phyloP scores from a whole-genome alignment of 2,113 vertebrate species.

The Promerops cafer region DNA sequence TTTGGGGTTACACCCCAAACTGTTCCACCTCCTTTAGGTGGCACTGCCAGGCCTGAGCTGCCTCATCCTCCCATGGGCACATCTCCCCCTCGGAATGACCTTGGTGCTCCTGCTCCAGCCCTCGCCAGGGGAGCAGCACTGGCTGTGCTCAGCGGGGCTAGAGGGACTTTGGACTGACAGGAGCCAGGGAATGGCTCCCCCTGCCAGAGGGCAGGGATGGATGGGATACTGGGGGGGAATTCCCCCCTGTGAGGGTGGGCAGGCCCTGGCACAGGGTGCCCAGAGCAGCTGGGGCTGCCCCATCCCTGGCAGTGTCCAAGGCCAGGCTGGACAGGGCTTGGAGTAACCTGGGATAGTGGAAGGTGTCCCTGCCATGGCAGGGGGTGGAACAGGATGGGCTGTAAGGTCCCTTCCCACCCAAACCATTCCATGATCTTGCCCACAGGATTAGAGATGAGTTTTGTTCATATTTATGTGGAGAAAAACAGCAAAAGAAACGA shows the following conservation, averaged over 20 bases:
- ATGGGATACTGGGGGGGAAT: neutral
- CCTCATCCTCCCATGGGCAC: neutral
- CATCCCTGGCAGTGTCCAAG: neutral
- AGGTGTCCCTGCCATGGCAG: neutral
- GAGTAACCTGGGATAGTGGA: rapidly evolving
- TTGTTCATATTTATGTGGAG: neutral
- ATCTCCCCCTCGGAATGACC: neutral
- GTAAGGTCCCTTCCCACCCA: neutral
- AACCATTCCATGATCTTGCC: neutral
- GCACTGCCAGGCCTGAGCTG: neutral
- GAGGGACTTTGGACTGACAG: neutral
- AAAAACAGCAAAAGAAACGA: neutral
- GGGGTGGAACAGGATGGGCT: rapidly evolving
- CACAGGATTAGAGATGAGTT: rapidly evolving
- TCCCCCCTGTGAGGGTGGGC: rapidly evolving
- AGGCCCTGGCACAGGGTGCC: neutral
- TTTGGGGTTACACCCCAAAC: neutral
- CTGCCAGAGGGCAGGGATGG: neutral
- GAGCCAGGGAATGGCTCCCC: neutral
- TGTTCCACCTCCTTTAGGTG: neutral
- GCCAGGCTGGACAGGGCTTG: rapidly evolving
- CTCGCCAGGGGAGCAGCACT: neutral
- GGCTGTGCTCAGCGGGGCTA: neutral
- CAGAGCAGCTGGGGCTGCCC: neutral
- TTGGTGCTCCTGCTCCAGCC: neutral